Percentiles rank a stretch among this genome's conserved stretches.
Conservation (phyloP, 2,113 vertebrate species). For the Pachypanchax playfairii region DNA sequence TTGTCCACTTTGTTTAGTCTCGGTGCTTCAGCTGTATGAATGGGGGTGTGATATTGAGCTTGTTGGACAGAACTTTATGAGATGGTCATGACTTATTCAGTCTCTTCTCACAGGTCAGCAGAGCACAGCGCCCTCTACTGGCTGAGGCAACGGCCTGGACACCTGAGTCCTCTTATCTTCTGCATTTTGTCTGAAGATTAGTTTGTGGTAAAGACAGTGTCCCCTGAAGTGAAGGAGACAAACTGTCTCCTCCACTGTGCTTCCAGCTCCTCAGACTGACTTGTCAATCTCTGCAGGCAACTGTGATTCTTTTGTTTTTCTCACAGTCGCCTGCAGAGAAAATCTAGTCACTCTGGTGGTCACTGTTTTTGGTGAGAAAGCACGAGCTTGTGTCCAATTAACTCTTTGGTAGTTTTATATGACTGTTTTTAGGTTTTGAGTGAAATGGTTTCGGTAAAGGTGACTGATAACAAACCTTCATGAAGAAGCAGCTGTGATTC, state of each 20-base stretch:
- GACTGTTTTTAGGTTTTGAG: too few relatives aligned
- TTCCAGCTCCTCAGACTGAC: conserved; percentile 72
- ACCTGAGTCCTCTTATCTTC: too few relatives aligned
- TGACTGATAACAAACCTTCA: background rate
- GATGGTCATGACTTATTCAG: background rate
- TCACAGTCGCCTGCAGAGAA: conserved; percentile 89
- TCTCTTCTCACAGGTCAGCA: background rate
- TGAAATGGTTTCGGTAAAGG: too few relatives aligned
- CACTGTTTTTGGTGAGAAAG: background rate
- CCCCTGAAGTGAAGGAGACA: background rate
- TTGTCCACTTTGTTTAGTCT: too few relatives aligned
- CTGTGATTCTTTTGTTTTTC: conserved; percentile 82
- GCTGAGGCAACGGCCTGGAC: background rate
- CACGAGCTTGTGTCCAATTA: too few relatives aligned
- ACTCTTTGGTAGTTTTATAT: too few relatives aligned
- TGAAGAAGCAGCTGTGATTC: conserved; percentile 78
- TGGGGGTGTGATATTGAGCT: too few relatives aligned
- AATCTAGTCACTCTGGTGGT: conserved; percentile 79
- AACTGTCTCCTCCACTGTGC: background rate
- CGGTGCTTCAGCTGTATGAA: too few relatives aligned
- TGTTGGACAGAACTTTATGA: too few relatives aligned
- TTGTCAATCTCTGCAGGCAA: conserved; percentile 95
- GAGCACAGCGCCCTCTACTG: background rate
- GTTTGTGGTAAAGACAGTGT: background rate
- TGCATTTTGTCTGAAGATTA: background rate